phyloP scores from a whole-genome alignment of 2,888 invertebrate species.

The Drosophila rubida region DNA sequence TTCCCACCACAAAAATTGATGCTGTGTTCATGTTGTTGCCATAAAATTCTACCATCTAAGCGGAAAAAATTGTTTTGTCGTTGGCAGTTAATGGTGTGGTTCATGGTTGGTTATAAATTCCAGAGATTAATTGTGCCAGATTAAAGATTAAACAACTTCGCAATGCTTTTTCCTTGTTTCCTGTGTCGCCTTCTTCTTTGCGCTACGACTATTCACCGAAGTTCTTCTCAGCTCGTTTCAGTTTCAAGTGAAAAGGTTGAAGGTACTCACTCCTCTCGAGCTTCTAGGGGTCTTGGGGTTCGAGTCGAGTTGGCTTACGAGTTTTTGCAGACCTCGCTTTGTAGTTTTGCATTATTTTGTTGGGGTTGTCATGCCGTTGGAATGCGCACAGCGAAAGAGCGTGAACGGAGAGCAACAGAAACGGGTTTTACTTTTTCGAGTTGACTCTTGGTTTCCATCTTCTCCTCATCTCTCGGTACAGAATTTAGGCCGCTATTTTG shows the following conservation, averaged over 20 bases:
- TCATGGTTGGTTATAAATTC: conserved; percentile 49
- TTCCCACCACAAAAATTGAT: conserved; percentile 18
- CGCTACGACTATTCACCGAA: conserved; percentile 11
- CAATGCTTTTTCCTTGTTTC: conserved; percentile 20
- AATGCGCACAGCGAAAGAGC: conserved; percentile 63
- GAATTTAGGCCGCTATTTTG: conserved; percentile 70
- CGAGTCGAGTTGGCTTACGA: conserved; percentile 57
- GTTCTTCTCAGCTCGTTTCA: conserved; percentile 34
- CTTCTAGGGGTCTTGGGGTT: conserved; percentile 25
- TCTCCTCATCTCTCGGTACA: conserved; percentile 26
- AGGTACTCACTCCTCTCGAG: conserved; percentile 61
- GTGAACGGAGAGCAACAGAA: conserved; percentile 37
- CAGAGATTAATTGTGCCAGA: conserved; percentile 74
- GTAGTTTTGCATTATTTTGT: conserved; percentile 41
- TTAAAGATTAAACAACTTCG: conserved; percentile 47
- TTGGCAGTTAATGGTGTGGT: conserved; percentile 47
- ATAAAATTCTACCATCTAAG: conserved; percentile 11
- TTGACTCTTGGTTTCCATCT: conserved; percentile 45
- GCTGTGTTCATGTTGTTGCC: conserved; percentile 18
- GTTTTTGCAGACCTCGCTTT: conserved; percentile 51
- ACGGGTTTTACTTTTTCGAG: conserved; percentile 60
- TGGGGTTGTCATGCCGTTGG: conserved; percentile 76
- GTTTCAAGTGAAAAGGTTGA: conserved; percentile 66
- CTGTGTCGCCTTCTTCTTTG: conserved; percentile 7
- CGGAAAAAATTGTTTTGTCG: conserved; percentile 2